Conservation (phyloP, 2,797 vertebrate species). For the Sylvilagus floridanus region DNA sequence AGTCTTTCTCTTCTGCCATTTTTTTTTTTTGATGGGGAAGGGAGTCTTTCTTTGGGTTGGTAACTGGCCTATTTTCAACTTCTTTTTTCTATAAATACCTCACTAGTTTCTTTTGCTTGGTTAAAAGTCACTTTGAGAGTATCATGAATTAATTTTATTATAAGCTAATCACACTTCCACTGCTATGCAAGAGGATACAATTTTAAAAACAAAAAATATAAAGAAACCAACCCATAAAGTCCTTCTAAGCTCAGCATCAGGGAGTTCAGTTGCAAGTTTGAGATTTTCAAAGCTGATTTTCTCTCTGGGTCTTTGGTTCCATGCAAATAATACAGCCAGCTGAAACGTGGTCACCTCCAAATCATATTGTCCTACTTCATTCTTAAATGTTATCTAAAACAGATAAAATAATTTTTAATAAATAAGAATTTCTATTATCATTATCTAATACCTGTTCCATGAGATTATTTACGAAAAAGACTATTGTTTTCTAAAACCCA, state of each 20-base stretch:
- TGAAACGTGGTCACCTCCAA: slow-evolving; percentile 99
- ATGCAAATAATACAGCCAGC: slow-evolving; percentile 97
- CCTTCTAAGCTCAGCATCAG: slow-evolving; percentile 97
- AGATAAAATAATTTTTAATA: slow-evolving; percentile 46
- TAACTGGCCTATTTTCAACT: slow-evolving; percentile 40
- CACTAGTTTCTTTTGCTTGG: slow-evolving; percentile 18
- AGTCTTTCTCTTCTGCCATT: neutral
- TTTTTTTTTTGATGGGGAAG: neutral
- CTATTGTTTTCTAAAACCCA: neutral
- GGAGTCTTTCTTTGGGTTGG: neutral
- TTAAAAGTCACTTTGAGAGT: slow-evolving; percentile 37
- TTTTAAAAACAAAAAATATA: slow-evolving; percentile 28
- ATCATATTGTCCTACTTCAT: slow-evolving; percentile 98
- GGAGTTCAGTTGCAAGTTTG: slow-evolving; percentile 97
- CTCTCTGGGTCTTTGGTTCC: slow-evolving; percentile 99
- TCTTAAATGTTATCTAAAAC: slow-evolving; percentile 98
- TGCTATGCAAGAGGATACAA: slow-evolving; percentile 2
- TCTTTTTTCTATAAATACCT: neutral
- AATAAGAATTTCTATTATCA: slow-evolving; percentile 6
- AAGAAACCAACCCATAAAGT: slow-evolving; percentile 95
- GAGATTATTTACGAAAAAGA: slow-evolving; percentile 27
- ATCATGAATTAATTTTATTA: slow-evolving; percentile 31
- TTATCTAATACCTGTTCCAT: neutral
- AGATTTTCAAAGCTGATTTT: slow-evolving; percentile 99
- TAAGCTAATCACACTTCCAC: neutral